phyloP scores from a whole-genome alignment of 2,888 invertebrate species.

The Phania funesta region DNA sequence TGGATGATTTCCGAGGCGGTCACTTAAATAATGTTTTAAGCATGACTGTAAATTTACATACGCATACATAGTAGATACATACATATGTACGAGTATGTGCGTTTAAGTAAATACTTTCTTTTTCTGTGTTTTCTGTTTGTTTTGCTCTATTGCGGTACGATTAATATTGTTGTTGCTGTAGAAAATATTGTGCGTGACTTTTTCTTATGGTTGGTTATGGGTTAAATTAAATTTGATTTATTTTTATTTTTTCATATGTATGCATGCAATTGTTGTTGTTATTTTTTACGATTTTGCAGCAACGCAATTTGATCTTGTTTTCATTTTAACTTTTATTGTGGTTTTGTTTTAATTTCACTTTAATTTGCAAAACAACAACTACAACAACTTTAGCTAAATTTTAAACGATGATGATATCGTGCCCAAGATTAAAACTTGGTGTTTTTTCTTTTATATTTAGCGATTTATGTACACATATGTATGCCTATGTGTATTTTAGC shows the following conservation, averaged over 20 bases:
- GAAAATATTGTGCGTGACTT: not conserved
- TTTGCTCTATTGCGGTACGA: not conserved
- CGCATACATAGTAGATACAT: no score
- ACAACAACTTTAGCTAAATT: not conserved
- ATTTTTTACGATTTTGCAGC: conserved; percentile 9
- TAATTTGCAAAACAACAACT: not conserved
- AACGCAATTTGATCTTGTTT: conserved; percentile 51
- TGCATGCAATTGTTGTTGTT: no score
- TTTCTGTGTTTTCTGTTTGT: not conserved
- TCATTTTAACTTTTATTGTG: not conserved
- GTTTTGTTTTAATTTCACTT: conserved; percentile 15
- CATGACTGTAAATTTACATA: no score
- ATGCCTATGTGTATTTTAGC: not conserved
- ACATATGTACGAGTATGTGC: no score
- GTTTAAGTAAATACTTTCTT: not conserved
- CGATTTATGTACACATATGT: not conserved
- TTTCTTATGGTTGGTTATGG: no score
- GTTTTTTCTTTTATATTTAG: conserved; percentile 1
- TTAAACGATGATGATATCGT: conserved; percentile 28
- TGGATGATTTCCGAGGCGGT: no score
- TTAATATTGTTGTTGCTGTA: no score
- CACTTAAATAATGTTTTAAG: no score
- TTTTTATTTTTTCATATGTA: no score
- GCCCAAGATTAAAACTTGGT: conserved; percentile 11
- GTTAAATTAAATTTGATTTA: no score